Evolutionary conservation across 2,797 vertebrate genomes (phyloP).

Genomic region (Spinus pinus): DNA sequence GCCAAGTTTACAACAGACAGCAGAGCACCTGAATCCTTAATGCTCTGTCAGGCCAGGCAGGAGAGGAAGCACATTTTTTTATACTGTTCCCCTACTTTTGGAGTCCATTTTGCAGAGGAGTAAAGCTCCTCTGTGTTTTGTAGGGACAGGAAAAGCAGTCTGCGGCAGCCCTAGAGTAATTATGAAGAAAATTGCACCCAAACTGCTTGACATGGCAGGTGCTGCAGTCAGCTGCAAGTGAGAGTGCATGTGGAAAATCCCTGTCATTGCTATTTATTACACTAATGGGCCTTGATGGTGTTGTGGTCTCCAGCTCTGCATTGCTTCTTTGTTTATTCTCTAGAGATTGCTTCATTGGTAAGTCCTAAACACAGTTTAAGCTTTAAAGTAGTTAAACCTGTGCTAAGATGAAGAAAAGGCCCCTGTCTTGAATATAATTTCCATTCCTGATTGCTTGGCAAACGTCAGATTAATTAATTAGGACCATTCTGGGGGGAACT

Average conservation of each 20-base stretch:
- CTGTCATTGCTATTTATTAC: background rate
- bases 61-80: background rate
- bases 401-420: background rate
- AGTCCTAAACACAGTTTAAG: background rate
- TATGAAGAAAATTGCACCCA: background rate
- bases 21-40: background rate
- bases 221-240: background rate
- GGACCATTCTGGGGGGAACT: background rate
- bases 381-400: background rate
- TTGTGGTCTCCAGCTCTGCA: background rate
- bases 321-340: background rate
- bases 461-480: background rate
- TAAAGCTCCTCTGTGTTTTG: background rate
- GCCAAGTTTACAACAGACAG: background rate
- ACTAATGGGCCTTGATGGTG: background rate
- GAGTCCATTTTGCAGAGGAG: background rate
- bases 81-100: background rate
- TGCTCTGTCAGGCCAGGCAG: background rate
- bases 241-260: background rate
- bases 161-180: background rate
- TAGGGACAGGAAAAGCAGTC: background rate
- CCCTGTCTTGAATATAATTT: background rate
- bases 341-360: background rate
- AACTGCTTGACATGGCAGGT: background rate
- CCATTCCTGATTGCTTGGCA: background rate